Conservation (phyloP, 1,140 invertebrate species). For the Chironomus tepperi region DNA sequence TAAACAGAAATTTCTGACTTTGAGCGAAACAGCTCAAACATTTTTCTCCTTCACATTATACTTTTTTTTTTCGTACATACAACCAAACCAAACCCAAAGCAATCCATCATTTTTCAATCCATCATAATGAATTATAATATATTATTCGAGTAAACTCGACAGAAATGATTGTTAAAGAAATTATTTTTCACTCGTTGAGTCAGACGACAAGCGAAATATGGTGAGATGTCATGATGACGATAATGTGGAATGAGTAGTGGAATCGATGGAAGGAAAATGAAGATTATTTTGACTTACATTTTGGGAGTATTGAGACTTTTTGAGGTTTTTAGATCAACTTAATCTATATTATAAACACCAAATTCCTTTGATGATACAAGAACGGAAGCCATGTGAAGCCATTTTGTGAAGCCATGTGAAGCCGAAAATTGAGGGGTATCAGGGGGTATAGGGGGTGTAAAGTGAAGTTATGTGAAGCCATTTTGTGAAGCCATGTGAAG, state of each 20-base stretch:
- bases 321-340: too few species aligned
- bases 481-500: too few species aligned
- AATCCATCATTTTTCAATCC: neutral
- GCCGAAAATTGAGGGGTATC: too few species aligned
- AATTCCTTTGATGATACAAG: too few species aligned
- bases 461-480: too few species aligned
- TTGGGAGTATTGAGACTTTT: neutral
- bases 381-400: too few species aligned
- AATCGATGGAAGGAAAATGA: neutral
- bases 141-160: constrained; percentile 8
- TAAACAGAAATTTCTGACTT: too few species aligned
- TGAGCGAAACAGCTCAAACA: neutral
- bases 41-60: neutral
- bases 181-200: constrained; percentile 13
- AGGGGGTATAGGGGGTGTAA: too few species aligned
- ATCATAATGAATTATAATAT: neutral
- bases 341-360: too few species aligned
- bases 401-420: too few species aligned
- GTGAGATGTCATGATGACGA: neutral
- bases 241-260: neutral
- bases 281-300: neutral
- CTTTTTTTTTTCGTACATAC: neutral
- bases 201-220: constrained; percentile 5
- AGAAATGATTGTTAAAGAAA: constrained; percentile 9
- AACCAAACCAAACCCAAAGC: neutral